Evolutionary conservation across 1,140 invertebrate species (phyloP), one percentile per base, ranked within the genome.

Genomic region (Bombyx mandarina): DNA sequence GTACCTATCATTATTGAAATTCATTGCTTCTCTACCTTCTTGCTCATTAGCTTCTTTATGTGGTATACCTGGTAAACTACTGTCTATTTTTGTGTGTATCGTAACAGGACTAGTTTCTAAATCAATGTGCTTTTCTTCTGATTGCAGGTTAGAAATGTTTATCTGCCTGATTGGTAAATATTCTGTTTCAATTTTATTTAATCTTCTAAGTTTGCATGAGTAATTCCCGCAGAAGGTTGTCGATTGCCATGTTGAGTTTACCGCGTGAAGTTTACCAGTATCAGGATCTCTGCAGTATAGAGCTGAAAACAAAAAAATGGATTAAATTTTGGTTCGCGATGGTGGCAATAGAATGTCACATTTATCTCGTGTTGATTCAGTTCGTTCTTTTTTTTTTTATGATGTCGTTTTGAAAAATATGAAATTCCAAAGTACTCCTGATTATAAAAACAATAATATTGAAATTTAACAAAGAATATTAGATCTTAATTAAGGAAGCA

Each of bases 211-310:
- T 62, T 77, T 86, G 59, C 87, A 89, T 6, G 77, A 82, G 52
- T 87, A 88, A 57, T 81, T 87, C 6, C 87, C 87, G 55, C 86
- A 88, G 58, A 88, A 88, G 7, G 75, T 67, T 48, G 72, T 65
- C 0, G 87, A 77, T 22, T 70, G 59, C 87, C 87, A 88, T 5
- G 84, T 86, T 12, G 76, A 69, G 61, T 88, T 88, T 2, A 80
- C 67, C 22, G 76, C 61, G 55, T 88, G 71, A 6, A 81, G 58
- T 54, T 78, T 74, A 7, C 73, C 73, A 7, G 86, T 88, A 43
- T 86, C 79, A 46, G 87, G 87, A 65, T 88, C 87, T 66, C 71
- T 71, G 57, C 87, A 88, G 60, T 74, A 82, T 42, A 81, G 61
- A 43, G 60, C 87, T 88, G 83, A 47, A 85, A 84, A 62, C 43